phyloP scores from a whole-genome alignment of 2,797 vertebrate genomes.

The Podarcis siculus region DNA sequence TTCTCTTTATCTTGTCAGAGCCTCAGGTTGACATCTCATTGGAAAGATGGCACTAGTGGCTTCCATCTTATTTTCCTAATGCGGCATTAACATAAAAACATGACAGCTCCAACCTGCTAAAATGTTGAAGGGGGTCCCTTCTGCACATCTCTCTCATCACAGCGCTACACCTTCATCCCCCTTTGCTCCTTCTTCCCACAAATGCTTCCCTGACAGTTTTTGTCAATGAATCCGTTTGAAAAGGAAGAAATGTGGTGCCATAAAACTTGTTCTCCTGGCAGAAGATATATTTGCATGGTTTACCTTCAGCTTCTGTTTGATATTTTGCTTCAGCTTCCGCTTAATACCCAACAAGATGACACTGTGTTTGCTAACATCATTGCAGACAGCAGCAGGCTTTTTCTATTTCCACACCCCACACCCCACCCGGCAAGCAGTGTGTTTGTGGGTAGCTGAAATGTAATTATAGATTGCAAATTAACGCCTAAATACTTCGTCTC shows the following conservation, averaged over 20 bases:
- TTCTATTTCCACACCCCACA: neutral
- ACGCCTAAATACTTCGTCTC: slow-evolving; percentile 16
- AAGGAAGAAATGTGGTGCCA: neutral
- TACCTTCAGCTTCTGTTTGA: slow-evolving; percentile 20
- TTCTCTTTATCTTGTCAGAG: slow-evolving; percentile 40
- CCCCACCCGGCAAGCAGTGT: neutral
- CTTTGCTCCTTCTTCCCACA: neutral
- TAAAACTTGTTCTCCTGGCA: neutral
- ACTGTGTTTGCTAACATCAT: neutral
- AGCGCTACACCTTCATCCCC: neutral
- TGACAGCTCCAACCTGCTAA: slow-evolving; percentile 1
- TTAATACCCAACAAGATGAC: neutral
- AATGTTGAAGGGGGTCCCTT: slow-evolving; percentile 9
- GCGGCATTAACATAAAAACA: slow-evolving; percentile 10
- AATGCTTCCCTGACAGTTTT: slow-evolving; percentile 22
- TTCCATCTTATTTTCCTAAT: slow-evolving; percentile 30
- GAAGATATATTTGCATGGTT: neutral
- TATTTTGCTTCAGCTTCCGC: slow-evolving; percentile 2
- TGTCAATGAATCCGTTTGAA: slow-evolving; percentile 4
- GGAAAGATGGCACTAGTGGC: neutral
- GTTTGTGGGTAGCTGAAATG: neutral
- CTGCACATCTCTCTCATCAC: slow-evolving; percentile 2
- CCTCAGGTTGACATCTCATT: slow-evolving; percentile 40
- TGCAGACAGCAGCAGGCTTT: neutral
- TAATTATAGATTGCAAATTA: slow-evolving; percentile 32